These are phyloP conservation scores for Myotis findleyi DNA, from an alignment of 2,797 vertebrate species.

Conservation along the genomic window DNA sequence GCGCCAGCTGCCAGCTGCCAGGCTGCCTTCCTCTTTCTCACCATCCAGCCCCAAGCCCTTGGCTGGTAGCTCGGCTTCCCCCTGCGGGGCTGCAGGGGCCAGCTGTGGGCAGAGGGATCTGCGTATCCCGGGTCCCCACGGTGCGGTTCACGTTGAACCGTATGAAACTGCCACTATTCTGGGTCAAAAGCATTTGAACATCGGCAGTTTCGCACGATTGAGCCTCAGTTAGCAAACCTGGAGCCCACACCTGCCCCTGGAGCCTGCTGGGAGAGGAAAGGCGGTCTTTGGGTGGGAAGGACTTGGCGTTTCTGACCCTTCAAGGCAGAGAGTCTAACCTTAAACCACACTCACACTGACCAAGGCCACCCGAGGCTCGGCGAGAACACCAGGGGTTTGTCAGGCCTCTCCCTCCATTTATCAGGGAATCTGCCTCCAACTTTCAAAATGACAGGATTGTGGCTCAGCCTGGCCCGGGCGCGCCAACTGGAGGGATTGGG, in stretches of 20 bases:
- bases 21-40: not conserved
- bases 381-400: not conserved
- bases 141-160: not conserved
- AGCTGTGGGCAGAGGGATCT: not conserved
- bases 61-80: not conserved
- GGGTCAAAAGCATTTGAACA: not conserved
- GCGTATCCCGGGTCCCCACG: not conserved
- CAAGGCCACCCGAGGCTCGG: not conserved
- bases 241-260: fast-evolving
- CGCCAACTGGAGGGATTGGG: not conserved
- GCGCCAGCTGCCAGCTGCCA: constrained; percentile 62
- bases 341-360: not conserved
- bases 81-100: not conserved
- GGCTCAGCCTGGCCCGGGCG: not conserved
- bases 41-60: not conserved
- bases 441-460: not conserved
- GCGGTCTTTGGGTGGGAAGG: not conserved
- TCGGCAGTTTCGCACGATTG: not conserved
- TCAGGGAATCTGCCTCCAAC: not conserved
- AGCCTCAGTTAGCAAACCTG: not conserved
- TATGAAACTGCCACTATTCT: not conserved
- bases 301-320: not conserved
- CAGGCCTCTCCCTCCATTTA: not conserved
- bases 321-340: not conserved
- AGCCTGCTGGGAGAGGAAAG: not conserved